phyloP scores from a whole-genome alignment of 2,113 vertebrate genomes.

The Dinomys branickii region DNA sequence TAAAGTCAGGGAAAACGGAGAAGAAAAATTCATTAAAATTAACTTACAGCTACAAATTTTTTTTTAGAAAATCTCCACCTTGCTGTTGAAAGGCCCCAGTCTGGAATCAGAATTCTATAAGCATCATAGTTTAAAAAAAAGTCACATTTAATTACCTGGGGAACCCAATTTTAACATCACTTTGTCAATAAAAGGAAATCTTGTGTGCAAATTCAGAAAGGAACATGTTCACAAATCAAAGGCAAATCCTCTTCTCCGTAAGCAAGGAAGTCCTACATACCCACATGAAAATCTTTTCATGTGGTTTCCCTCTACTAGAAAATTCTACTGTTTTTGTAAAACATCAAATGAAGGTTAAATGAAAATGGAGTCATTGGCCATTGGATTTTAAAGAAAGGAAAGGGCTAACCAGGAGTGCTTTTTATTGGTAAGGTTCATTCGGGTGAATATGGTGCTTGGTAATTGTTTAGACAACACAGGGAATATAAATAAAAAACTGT shows the following conservation, averaged over 20 bases:
- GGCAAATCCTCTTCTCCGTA: neutral
- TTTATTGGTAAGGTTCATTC: neutral
- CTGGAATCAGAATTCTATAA: slow-evolving; percentile 46
- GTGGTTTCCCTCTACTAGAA: neutral
- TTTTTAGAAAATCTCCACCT: neutral
- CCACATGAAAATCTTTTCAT: slow-evolving; percentile 52
- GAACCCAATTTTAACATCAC: slow-evolving; percentile 44
- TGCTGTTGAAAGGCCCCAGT: neutral
- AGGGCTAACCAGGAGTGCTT: neutral
- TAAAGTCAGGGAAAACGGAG: neutral
- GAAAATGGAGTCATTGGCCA: slow-evolving; percentile 1
- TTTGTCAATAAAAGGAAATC: slow-evolving; percentile 34
- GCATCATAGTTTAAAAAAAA: slow-evolving; percentile 63
- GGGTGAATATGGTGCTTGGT: neutral
- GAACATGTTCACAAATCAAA: neutral
- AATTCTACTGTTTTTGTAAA: slow-evolving; percentile 18
- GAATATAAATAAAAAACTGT: neutral
- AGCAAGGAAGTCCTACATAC: neutral
- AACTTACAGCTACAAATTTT: neutral
- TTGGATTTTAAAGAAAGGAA: slow-evolving; percentile 49
- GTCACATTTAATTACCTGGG: slow-evolving; percentile 35
- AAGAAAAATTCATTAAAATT: slow-evolving; percentile 9
- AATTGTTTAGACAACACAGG: slow-evolving; percentile 54
- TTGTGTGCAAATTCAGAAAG: slow-evolving; percentile 39
- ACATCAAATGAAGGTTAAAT: slow-evolving; percentile 26